Evolutionary conservation across 37 sponge, comb jelly and placozoan species (phyloP).

Genomic region (Cladorhizidae sp.): DNA sequence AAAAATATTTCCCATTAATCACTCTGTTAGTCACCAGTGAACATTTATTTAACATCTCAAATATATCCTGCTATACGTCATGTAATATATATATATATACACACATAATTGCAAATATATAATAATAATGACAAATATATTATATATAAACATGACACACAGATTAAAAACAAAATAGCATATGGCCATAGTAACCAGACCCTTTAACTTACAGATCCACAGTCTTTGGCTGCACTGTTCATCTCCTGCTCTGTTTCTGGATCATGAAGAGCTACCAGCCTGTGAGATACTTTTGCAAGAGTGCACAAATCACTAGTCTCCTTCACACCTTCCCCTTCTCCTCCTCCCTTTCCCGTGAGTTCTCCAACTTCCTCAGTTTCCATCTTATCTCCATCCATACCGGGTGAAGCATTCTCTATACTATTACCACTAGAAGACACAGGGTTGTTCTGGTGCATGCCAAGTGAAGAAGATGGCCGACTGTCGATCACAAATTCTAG

Average conservation of each 20-base stretch:
- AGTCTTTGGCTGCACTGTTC: neutral
- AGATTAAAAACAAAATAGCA: too few species aligned
- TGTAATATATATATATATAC: too few species aligned
- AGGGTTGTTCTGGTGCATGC: neutral
- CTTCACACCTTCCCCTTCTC: neutral
- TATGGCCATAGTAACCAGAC: too few species aligned
- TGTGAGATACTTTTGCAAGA: slow-evolving; percentile 1
- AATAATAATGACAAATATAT: too few species aligned
- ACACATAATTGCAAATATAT: too few species aligned
- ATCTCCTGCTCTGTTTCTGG: neutral
- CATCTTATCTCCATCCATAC: neutral
- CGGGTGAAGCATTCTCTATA: neutral
- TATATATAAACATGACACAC: too few species aligned
- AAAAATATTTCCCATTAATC: too few species aligned
- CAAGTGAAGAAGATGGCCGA: slow-evolving; percentile 28
- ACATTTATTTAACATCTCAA: too few species aligned
- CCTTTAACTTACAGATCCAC: neutral
- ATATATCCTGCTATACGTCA: too few species aligned
- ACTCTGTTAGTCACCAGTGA: too few species aligned
- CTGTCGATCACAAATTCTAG: slow-evolving; percentile 33
- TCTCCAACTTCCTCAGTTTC: neutral
- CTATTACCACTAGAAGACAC: neutral
- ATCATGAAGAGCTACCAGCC: neutral
- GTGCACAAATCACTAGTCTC: neutral
- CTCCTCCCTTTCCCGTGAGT: neutral